Base-by-base conservation (phyloP, 2,888 invertebrate genomes). In the Litoditis marina region DNA sequence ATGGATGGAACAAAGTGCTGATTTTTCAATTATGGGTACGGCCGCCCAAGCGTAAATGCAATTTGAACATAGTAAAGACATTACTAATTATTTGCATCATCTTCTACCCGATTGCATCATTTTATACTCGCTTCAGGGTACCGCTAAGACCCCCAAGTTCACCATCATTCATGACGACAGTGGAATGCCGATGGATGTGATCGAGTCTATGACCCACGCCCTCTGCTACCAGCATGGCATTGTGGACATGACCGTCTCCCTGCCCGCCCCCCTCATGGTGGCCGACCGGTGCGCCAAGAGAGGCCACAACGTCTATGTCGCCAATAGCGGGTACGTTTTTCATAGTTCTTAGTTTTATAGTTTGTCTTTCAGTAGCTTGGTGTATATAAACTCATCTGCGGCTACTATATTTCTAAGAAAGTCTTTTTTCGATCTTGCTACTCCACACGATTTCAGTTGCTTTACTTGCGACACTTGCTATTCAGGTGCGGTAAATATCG, bases 161-260 rank as follows among this genome's bases (percentile, higher is more conserved):
- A 52, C 63, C 4, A 1, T 69, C 19, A 32, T 71, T 16, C 25
- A 11, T n/a, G 39, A 55, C 34, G 28, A 30, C 39, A 25, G 36
- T 3, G n/a, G 13, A 3, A n/a, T 19, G n/a, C 19, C 34, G 22
- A 49, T 42, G 39, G 49, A 34, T 42, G n/a, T 31, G 22, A 53
- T 63, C 22, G 50, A 71, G 68, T 31, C 28, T 8, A 25, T 60
- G 31, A 68, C 68, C 7, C 46, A 66, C 44, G 59, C 39, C 2
- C 36, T 69, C 8, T 55, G 52, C 25, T 68, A 32, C 42, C 13
- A 34, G 4, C 69, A 69, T 25, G 57, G 65, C 30, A 72, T 72
- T 30, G 61, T 72, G n/a, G 34, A 52, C 16, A 39, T 53, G 8
- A 54, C 67, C 6, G 39, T 62, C 11, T 34, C 50, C 11, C 42